Evolutionary conservation across 2,888 invertebrate species (phyloP), one percentile per base, ranked within the genome.

Genomic region (Tryphoninae sp.): DNA sequence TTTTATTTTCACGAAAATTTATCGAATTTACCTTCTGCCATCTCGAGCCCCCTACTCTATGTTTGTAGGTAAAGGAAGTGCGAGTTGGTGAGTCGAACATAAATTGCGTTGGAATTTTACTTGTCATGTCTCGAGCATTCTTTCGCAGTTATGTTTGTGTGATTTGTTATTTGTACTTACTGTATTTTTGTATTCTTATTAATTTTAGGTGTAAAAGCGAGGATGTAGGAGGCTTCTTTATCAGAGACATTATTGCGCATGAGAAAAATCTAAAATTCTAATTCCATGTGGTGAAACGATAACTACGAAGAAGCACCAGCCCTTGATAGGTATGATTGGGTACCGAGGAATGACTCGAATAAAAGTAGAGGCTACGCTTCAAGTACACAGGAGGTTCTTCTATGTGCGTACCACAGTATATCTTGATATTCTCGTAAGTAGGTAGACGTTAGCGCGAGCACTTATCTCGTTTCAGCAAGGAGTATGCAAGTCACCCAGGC

Each of bases 401-500:
- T 59, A 26, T 13, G 19, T 59, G 26, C 23, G 23, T 11, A 11
- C 26, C 22, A 61, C 33, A 6, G 33, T 13, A 40, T 22, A 53
- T 19, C 67, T 49, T 59, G 68, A 68, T 61, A 68, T 61, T 76
- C 13, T 76, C 68, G 51, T 49, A 33, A 76, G 22, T 49, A 64
- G 33, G 23, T 53, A 67, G 72, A 26, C 67, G 55, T 62, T 82
- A 59, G 73, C 33, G 42, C 40, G 51, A 78, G 80, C 86, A 87
- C 88, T 88, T 90, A 90, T 90, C 90, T 88, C 87, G 64, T 80
- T 88, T 85, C 85, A 85, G 87, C 89, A 90, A 90, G 86, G 88
- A 90, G 89, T 87, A 89, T 89, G 91, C 91, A 90, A 91, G 91
- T 91, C 91, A 91, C 87, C 89, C 84, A 84, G 84, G 86, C 85